Conservation (phyloP, 2,113 vertebrate genomes). For the Eleginops maclovinus region DNA sequence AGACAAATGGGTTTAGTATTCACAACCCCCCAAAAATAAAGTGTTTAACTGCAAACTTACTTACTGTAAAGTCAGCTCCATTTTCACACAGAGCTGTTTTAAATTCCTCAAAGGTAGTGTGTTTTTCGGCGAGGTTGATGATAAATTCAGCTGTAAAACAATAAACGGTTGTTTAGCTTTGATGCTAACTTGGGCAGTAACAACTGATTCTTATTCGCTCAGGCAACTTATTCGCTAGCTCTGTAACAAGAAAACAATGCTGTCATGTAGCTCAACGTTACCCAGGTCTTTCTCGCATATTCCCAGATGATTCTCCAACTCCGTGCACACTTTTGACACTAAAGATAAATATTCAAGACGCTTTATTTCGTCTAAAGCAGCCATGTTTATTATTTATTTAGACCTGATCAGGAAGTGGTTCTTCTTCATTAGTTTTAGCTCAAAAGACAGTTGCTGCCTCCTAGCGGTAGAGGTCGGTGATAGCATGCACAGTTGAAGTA, state of each 20-base stretch:
- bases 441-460: neutral
- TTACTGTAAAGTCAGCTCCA: conserved; percentile 93
- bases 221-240: neutral
- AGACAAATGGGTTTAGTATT: neutral
- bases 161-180: neutral
- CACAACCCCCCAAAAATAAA: neutral
- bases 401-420: neutral
- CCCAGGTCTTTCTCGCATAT: conserved; percentile 61
- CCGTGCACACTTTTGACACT: conserved; percentile 64
- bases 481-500: neutral
- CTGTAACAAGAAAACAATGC: neutral
- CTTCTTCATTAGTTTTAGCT: neutral
- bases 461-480: neutral
- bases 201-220: neutral
- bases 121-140: conserved; percentile 90
- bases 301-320: conserved; percentile 64
- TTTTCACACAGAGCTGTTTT: conserved; percentile 88
- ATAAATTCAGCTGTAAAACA: conserved; percentile 90
- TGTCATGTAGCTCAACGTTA: neutral
- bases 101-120: conserved; percentile 87
- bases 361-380: conserved; percentile 22
- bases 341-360: conserved; percentile 59
- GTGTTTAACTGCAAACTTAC: conserved; percentile 68
- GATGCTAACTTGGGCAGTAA: neutral
- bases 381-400: conserved; percentile 16